These are phyloP conservation scores for Sinosuthora webbiana DNA, from an alignment of 2,113 vertebrate species.

Conservation along the genomic window DNA sequence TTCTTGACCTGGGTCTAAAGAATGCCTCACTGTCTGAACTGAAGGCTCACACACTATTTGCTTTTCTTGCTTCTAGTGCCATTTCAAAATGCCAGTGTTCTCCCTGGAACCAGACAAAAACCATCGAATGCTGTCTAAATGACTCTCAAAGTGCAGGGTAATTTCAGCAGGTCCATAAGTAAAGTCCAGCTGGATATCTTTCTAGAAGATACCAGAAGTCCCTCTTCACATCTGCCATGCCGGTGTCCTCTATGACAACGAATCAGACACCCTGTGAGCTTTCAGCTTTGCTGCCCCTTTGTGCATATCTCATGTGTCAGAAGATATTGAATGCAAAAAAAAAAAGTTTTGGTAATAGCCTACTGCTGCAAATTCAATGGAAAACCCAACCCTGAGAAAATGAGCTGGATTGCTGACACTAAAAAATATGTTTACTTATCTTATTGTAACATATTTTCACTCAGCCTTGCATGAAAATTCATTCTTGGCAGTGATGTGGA, in stretches of 20 bases:
- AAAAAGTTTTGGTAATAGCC: background rate
- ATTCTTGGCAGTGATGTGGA: background rate
- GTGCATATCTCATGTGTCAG: background rate
- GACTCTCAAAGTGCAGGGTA: slow-evolving; percentile 46
- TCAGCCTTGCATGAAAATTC: slow-evolving; percentile 7
- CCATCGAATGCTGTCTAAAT: slow-evolving; percentile 50
- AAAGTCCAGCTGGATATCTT: slow-evolving; percentile 50
- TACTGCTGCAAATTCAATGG: background rate
- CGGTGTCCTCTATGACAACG: slow-evolving; percentile 6
- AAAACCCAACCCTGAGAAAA: background rate
- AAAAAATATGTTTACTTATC: background rate
- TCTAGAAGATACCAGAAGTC: background rate
- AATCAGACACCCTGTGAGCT: background rate
- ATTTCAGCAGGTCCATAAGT: slow-evolving; percentile 63
- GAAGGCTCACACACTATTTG: slow-evolving; percentile 42
- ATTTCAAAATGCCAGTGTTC: slow-evolving; percentile 67
- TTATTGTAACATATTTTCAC: background rate
- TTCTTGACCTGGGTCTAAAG: background rate
- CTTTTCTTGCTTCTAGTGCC: slow-evolving; percentile 39
- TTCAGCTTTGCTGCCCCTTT: background rate
- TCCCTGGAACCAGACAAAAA: slow-evolving; percentile 57
- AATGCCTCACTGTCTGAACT: background rate
- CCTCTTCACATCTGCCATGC: slow-evolving; percentile 34
- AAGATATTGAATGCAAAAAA: background rate
- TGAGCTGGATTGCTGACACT: background rate